A percentile compares a stretch with the other conserved stretches of the same genome.
These are phyloP conservation scores for Prunella himalayana DNA, from an alignment of 2,113 vertebrate species.

Conservation along the genomic window DNA sequence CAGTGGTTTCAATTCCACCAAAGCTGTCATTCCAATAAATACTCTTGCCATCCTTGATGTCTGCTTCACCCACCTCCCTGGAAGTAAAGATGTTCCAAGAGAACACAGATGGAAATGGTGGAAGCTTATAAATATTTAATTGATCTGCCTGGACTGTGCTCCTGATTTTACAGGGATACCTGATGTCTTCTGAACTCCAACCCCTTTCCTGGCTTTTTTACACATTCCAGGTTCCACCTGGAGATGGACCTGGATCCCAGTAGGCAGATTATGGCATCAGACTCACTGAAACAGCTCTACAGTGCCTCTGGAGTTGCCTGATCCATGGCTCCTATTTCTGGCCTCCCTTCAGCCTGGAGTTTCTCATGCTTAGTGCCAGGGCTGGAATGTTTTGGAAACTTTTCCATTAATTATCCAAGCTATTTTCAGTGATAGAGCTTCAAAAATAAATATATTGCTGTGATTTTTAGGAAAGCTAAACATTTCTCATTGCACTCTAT, in stretches of 20 bases:
- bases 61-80: background rate
- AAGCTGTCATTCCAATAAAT: background rate
- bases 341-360: background rate
- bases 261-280: background rate
- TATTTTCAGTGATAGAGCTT: constrained; percentile 24
- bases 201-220: background rate
- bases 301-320: background rate
- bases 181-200: background rate
- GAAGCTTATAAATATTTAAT: background rate
- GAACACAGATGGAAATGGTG: background rate
- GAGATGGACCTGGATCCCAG: background rate
- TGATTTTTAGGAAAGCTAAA: background rate
- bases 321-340: background rate
- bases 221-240: background rate
- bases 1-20: background rate
- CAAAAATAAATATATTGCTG: background rate
- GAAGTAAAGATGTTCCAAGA: background rate
- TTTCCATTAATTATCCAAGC: background rate
- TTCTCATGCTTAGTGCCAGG: constrained; percentile 39
- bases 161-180: background rate
- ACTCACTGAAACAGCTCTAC: background rate
- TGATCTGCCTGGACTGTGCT: background rate
- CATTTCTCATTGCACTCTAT: background rate
- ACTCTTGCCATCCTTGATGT: background rate
- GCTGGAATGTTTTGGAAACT: constrained; percentile 36